Evolutionary conservation across 2,113 vertebrate genomes (phyloP).

Genomic region (Procavia capensis): DNA sequence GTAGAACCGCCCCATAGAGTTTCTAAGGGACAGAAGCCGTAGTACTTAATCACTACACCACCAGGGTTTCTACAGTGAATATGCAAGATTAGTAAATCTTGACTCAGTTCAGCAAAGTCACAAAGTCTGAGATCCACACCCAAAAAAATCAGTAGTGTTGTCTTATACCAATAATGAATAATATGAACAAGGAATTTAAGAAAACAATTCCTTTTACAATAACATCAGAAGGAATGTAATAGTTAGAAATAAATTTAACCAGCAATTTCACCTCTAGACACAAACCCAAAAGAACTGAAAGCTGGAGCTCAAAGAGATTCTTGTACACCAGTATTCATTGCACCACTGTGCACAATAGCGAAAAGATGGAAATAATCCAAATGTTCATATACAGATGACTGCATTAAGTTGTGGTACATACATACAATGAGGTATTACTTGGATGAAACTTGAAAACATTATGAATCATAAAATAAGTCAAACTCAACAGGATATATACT

Average conservation of each 20-base stretch:
- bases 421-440: neutral
- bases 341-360: neutral
- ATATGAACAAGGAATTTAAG: neutral
- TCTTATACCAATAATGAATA: neutral
- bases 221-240: neutral
- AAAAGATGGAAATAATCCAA: neutral
- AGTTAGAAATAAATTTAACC: neutral
- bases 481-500: neutral
- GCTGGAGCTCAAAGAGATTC: too few species aligned
- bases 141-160: neutral
- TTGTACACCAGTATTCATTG: neutral
- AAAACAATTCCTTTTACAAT: neutral
- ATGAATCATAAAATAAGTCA: neutral
- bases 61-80: neutral
- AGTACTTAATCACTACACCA: too few species aligned
- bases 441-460: neutral
- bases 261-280: neutral
- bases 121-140: neutral
- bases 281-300: too few species aligned
- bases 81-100: neutral
- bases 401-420: neutral
- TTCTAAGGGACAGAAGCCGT: too few species aligned
- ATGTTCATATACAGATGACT: neutral
- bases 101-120: too few species aligned
- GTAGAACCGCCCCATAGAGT: too few species aligned